A percentile compares a stretch with the other conserved stretches of the same genome.
phyloP scores from a whole-genome alignment of 1,140 invertebrate genomes.

The Orchestia grillus region DNA sequence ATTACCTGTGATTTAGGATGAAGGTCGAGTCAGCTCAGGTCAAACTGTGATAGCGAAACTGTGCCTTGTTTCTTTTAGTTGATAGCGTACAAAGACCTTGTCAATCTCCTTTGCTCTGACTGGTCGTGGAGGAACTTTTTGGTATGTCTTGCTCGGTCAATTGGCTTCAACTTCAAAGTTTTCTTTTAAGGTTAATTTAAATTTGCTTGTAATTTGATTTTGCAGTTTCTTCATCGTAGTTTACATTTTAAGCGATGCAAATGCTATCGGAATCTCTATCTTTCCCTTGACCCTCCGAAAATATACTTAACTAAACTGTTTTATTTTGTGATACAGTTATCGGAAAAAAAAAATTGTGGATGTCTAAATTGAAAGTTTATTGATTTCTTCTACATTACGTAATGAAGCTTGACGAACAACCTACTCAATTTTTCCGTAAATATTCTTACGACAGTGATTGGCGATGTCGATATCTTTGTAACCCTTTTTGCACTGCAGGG shows the following conservation, averaged over 20 bases:
- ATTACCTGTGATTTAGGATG: not conserved
- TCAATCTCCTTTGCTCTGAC: not conserved
- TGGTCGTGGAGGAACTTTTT: not conserved
- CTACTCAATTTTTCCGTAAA: not conserved
- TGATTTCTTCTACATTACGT: no score
- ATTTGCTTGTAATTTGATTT: not conserved
- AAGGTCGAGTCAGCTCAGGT: not conserved
- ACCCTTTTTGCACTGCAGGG: no score
- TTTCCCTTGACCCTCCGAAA: not conserved
- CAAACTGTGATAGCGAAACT: not conserved
- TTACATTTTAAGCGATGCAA: not conserved
- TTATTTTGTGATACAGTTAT: not conserved
- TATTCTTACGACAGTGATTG: not conserved
- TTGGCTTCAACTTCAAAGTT: not conserved
- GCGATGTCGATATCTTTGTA: no score
- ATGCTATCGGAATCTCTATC: not conserved
- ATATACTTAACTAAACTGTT: not conserved
- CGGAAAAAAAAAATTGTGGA: no score
- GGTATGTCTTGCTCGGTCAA: not conserved
- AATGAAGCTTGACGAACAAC: no score
- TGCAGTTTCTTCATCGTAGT: not conserved
- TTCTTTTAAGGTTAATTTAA: no score
- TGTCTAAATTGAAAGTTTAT: not conserved
- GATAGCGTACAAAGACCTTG: no score
- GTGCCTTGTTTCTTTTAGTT: not conserved